Conservation (phyloP, 1,140 invertebrate genomes). For the Drosophila cardini region DNA sequence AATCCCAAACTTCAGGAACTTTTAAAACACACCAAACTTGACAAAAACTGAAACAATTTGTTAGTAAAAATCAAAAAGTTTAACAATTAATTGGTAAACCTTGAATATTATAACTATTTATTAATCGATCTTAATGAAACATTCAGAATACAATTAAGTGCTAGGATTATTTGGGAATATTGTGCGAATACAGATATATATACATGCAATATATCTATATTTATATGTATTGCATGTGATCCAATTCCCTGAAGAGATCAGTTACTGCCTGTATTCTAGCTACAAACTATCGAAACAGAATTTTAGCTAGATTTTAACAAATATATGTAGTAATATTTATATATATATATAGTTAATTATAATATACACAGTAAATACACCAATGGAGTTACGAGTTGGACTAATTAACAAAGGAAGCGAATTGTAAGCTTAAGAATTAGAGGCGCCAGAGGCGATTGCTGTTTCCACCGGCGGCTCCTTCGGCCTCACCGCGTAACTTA, state of each 20-base stretch:
- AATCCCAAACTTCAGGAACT: background rate
- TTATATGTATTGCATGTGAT: background rate
- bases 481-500: slow-evolving; percentile 76
- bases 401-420: slow-evolving; percentile 43
- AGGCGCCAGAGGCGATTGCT: slow-evolving; percentile 70
- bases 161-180: slow-evolving; percentile 7
- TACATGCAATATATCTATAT: background rate
- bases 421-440: slow-evolving; percentile 27
- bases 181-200: slow-evolving; percentile 14
- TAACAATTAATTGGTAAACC: background rate
- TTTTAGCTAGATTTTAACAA: slow-evolving; percentile 22
- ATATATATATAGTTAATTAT: slow-evolving; percentile 23
- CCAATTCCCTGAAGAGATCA: slow-evolving; percentile 2
- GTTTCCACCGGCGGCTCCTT: slow-evolving; percentile 85
- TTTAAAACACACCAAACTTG: background rate
- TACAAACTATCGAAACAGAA: slow-evolving; percentile 7
- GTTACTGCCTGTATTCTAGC: background rate
- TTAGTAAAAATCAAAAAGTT: background rate
- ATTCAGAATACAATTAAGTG: background rate
- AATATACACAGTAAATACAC: slow-evolving; percentile 38
- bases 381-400: slow-evolving; percentile 21
- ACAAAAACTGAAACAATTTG: background rate
- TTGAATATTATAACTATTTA: slow-evolving; percentile 13
- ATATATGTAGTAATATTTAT: slow-evolving; percentile 16
- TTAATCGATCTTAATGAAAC: slow-evolving; percentile 12